Evolutionary conservation across 2,888 invertebrate genomes (phyloP).

Genomic region (Mellilla xanthometata): DNA sequence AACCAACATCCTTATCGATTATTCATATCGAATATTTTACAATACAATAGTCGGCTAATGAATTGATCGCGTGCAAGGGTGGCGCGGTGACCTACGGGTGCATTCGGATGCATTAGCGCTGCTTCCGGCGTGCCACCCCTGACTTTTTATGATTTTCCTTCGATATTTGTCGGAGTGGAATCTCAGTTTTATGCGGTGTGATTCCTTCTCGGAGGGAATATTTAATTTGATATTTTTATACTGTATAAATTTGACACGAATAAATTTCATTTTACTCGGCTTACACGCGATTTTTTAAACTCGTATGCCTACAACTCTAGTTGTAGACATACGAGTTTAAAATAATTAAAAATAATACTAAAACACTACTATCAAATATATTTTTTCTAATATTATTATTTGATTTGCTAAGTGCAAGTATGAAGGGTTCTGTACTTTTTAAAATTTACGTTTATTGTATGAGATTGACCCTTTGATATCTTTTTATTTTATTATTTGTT

Average conservation of each 20-base stretch:
- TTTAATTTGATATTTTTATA: not conserved
- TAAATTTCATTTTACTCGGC: too few relatives aligned
- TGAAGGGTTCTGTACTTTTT: too few relatives aligned
- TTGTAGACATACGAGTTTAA: too few relatives aligned
- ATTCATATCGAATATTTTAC: conserved; percentile 33
- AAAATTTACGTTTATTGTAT: too few relatives aligned
- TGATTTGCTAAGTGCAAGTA: too few relatives aligned
- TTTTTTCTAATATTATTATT: too few relatives aligned
- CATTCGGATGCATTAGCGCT: conserved; percentile 80
- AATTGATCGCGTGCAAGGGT: conserved; percentile 73
- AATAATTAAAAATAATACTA: too few relatives aligned
- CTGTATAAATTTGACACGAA: too few relatives aligned
- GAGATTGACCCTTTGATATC: too few relatives aligned
- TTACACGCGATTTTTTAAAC: not conserved
- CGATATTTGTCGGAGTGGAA: conserved; percentile 15
- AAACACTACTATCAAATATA: too few relatives aligned
- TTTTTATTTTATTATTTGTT: too few relatives aligned
- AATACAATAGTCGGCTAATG: conserved; percentile 71
- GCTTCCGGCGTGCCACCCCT: conserved; percentile 69
- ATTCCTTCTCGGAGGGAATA: not conserved
- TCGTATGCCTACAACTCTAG: not conserved
- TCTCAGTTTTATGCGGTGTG: conserved; percentile 11
- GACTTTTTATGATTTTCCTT: conserved; percentile 32
- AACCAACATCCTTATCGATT: conserved; percentile 27
- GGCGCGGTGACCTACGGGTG: conserved; percentile 44